phyloP scores from a whole-genome alignment of 2,888 invertebrate species.

The Camptogramma bilineatum region DNA sequence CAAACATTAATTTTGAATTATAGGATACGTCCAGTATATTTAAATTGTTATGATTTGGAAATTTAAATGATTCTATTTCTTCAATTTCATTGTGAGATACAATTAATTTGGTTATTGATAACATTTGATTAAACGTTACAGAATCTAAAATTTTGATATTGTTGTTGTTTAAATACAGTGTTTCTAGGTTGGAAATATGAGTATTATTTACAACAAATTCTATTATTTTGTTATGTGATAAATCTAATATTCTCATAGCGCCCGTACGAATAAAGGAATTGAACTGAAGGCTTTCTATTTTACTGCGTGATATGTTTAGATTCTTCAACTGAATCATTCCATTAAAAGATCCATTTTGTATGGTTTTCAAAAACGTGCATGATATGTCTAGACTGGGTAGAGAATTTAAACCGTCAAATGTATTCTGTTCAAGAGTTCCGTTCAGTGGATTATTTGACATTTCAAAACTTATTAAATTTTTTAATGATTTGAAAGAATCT shows the following conservation, averaged over 20 bases:
- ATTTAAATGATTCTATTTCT: slow-evolving; percentile 48
- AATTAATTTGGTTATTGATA: slow-evolving; percentile 48
- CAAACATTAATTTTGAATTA: slow-evolving; percentile 56
- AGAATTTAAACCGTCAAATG: slow-evolving; percentile 61
- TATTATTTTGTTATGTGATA: slow-evolving; percentile 63
- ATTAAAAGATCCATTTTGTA: slow-evolving; percentile 64
- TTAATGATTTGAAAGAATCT: slow-evolving; percentile 57
- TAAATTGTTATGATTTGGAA: slow-evolving; percentile 53
- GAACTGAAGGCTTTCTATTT: slow-evolving; percentile 58
- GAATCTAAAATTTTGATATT: slow-evolving; percentile 51
- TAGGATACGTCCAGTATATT: slow-evolving; percentile 62
- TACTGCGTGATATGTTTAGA: slow-evolving; percentile 64
- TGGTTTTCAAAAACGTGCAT: slow-evolving; percentile 50
- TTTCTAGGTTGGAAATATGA: slow-evolving; percentile 52
- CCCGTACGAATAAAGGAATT: slow-evolving; percentile 61
- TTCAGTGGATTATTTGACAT: slow-evolving; percentile 63
- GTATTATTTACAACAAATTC: slow-evolving; percentile 61
- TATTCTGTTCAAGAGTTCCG: slow-evolving; percentile 55
- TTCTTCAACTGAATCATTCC: slow-evolving; percentile 60
- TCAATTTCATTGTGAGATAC: slow-evolving; percentile 58
- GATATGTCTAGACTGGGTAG: slow-evolving; percentile 67
- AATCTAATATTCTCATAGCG: slow-evolving; percentile 59
- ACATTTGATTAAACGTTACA: slow-evolving; percentile 49
- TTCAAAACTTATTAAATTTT: slow-evolving; percentile 58
- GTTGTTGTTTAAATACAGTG: slow-evolving; percentile 63